Conservation (phyloP, 2,888 invertebrate species). For the Nysson spinosus region DNA sequence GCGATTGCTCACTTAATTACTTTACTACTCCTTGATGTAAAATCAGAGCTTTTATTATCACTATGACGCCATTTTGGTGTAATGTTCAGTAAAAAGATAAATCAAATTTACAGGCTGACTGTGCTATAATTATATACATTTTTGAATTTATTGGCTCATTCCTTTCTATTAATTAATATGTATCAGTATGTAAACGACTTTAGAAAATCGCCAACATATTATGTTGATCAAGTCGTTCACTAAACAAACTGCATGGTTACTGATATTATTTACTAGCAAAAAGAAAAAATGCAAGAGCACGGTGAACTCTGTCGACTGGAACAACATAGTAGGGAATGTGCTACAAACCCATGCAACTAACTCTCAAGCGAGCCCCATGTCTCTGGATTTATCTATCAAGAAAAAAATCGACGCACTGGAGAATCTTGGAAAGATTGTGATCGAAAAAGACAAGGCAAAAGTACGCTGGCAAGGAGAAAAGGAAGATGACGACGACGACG, state of each 20-base stretch:
- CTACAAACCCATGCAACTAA: conserved; percentile 55
- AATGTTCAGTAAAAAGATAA: too few relatives aligned
- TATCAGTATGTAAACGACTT: too few relatives aligned
- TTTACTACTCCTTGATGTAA: too few relatives aligned
- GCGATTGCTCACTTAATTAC: too few relatives aligned
- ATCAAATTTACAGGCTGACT: too few relatives aligned
- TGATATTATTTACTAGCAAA: conserved; percentile 52
- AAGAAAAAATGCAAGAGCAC: conserved; percentile 69
- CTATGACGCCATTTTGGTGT: too few relatives aligned
- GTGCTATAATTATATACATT: too few relatives aligned
- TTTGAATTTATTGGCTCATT: too few relatives aligned
- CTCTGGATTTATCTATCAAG: conserved; percentile 62
- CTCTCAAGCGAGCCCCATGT: conserved; percentile 43
- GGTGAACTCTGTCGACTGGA: conserved; percentile 69
- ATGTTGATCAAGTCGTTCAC: background rate
- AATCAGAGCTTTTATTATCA: too few relatives aligned
- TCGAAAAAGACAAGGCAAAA: conserved; percentile 58
- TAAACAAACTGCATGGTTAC: background rate
- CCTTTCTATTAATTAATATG: too few relatives aligned
- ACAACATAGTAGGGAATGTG: conserved; percentile 64
- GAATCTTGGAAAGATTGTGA: conserved; percentile 57
- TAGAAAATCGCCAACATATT: too few relatives aligned
- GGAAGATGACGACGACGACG: conserved; percentile 27
- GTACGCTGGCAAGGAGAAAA: conserved; percentile 58
- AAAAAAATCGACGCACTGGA: conserved; percentile 50